Evolutionary conservation across 2,888 invertebrate genomes (phyloP).

Genomic region (Platycheirus albimanus): DNA sequence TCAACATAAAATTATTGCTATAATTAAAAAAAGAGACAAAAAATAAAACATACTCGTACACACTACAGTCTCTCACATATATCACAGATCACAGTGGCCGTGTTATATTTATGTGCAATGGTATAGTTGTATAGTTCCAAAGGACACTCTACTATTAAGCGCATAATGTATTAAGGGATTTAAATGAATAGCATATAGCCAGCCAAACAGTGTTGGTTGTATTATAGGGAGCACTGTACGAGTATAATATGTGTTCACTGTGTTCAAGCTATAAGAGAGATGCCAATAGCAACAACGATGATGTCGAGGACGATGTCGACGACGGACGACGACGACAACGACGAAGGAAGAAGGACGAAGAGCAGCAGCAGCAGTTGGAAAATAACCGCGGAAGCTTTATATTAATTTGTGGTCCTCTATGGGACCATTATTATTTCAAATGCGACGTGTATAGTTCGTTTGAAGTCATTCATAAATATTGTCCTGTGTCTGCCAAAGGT

Average conservation of each 20-base stretch:
- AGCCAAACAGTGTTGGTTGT: slow-evolving; percentile 16
- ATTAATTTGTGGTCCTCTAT: slow-evolving; percentile 66
- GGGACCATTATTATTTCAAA: slow-evolving; percentile 64
- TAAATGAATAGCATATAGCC: slow-evolving; percentile 51
- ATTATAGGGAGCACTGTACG: slow-evolving; percentile 60
- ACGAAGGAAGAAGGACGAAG: not conserved
- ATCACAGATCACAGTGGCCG: too few relatives aligned
- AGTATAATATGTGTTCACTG: slow-evolving; percentile 45
- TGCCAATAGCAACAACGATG: slow-evolving; percentile 46
- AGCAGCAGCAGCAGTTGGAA: slow-evolving; percentile 22
- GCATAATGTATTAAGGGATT: slow-evolving; percentile 71
- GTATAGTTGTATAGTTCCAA: slow-evolving; percentile 57
- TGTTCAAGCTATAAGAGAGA: slow-evolving; percentile 22
- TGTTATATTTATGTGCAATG: slow-evolving; percentile 18
- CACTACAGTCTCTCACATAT: slow-evolving; percentile 6
- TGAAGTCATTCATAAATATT: slow-evolving; percentile 47
- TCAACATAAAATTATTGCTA: slow-evolving; percentile 72
- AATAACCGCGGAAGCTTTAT: slow-evolving; percentile 56
- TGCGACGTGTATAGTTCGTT: slow-evolving; percentile 48
- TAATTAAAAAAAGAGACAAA: slow-evolving; percentile 63
- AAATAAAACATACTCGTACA: slow-evolving; percentile 22
- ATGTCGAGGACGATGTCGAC: too few relatives aligned
- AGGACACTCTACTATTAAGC: slow-evolving; percentile 51
- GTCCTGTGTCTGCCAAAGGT: slow-evolving; percentile 34
- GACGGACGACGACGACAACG: too few relatives aligned